Evolutionary conservation across 2,113 vertebrate genomes (phyloP).

Genomic region (Oenanthe oenanthe): DNA sequence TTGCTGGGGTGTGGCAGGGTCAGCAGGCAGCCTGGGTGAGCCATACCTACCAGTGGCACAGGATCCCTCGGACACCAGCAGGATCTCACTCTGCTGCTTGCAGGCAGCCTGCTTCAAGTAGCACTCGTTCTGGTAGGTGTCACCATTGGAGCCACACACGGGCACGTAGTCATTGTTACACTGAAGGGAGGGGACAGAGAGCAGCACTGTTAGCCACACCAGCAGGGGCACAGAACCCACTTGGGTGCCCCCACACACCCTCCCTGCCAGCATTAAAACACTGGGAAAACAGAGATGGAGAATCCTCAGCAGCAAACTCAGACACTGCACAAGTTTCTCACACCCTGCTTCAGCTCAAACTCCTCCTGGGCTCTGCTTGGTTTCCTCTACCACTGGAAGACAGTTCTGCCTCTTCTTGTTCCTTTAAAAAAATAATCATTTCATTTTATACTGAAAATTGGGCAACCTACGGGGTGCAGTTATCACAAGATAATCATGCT

Average conservation of each 20-base stretch:
- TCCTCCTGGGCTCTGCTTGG: background rate
- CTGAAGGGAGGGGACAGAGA: conserved; percentile 66
- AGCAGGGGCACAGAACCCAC: background rate
- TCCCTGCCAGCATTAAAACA: background rate
- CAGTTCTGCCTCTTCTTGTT: conserved; percentile 7
- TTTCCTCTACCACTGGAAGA: background rate
- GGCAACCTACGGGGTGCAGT: conserved; percentile 50
- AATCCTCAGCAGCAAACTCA: background rate
- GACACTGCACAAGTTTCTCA: background rate
- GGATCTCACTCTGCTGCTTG: conserved; percentile 96
- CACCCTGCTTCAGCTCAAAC: background rate
- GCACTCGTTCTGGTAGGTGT: conserved; percentile 98
- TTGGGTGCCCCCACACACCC: rapidly evolving
- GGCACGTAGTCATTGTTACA: conserved; percentile 98
- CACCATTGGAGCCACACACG: conserved; percentile 96
- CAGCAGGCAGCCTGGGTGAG: rapidly evolving
- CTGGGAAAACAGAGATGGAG: background rate
- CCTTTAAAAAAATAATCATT: conserved; percentile 29
- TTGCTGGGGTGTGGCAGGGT: background rate
- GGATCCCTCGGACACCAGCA: conserved; percentile 90
- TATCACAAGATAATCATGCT: conserved; percentile 68
- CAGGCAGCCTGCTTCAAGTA: conserved; percentile 96
- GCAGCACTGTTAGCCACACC: background rate
- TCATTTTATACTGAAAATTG: conserved; percentile 64
- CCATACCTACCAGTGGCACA: conserved; percentile 88